Base-by-base conservation (phyloP, 2,113 vertebrate species). In the Nymphicus hollandicus region DNA sequence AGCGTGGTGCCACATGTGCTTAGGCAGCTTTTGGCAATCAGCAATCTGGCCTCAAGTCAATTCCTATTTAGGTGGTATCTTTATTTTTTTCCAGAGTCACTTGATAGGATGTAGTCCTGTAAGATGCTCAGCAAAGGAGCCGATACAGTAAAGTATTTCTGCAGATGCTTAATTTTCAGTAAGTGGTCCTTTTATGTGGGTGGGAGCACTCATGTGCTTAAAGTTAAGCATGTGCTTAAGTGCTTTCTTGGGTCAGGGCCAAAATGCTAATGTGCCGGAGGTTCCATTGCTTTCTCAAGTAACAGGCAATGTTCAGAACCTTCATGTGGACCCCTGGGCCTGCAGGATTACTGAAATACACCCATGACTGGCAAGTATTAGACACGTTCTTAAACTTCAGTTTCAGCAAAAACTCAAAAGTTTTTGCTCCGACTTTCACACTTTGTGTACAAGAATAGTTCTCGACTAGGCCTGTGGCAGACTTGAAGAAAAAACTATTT, bases 141-240 rank as follows among this genome's bases (percentile, higher is more conserved):
- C 63, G 81, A 93, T 94, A 92, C 65, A 88, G 83, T 76, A 95
- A 94, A 95, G 92, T 88, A 84, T 93, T 96, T 93, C 65, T 96
- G 90, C 93, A 95, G 91, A 93, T 96, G 95, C 93, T 95, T 91
- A 89, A 86, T 91, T 97, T 96, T 95, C 73, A 91, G 65, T 94
- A 92, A 97, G 93, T 95, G 41, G 83, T 64, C 35, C 76, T 96
- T 96, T 96, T 91, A 95, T 96, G 96, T 95, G 93, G 88, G 81
- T 94, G 95, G 92, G 95, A 95, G 95, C 91, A 90, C 91, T 97
- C 83, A 60, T 88, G 37, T 96, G 95, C 96, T 97, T 97, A 96
- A 96, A 95, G 80, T 95, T 97, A 96, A 96, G 95, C 92, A 82
- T 17, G 14, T 95, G 93, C 96, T 96, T 96, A 96, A 96, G 93